These are phyloP conservation scores for Xanthostigma xanthostigma DNA, from an alignment of 2,888 invertebrate species.

Conservation along the genomic window DNA sequence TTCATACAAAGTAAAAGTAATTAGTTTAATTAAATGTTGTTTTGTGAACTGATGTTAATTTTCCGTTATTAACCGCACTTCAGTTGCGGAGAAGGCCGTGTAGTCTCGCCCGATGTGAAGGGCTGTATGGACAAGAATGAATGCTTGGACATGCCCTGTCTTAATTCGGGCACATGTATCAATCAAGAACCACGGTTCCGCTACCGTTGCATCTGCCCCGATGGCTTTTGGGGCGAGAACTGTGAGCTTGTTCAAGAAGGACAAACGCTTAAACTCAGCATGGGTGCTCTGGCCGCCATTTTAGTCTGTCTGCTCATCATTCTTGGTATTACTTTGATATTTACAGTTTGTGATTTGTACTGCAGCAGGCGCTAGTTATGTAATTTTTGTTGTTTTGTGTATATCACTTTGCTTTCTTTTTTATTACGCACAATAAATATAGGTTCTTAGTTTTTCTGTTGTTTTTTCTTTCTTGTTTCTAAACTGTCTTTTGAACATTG, in stretches of 20 bases:
- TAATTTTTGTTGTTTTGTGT: conserved; percentile 1
- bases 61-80: conserved; percentile 11
- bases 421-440: not conserved
- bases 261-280: conserved; percentile 87
- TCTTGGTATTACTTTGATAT: conserved; percentile 46
- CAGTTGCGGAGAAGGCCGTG: conserved; percentile 88
- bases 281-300: conserved; percentile 94
- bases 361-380: not conserved
- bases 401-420: conserved; percentile 6
- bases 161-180: conserved; percentile 83
- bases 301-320: conserved; percentile 93
- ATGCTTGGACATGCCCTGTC: conserved; percentile 84
- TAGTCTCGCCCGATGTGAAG: conserved; percentile 73
- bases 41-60: not conserved
- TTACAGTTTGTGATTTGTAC: conserved; percentile 1
- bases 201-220: conserved; percentile 79
- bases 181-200: conserved; percentile 80
- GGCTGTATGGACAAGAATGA: conserved; percentile 93
- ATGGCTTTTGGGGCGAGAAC: conserved; percentile 88
- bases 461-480: conserved; percentile 3
- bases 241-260: conserved; percentile 90
- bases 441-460: conserved; percentile 7
- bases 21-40: not conserved
- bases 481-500: not conserved
- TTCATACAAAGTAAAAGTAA: not conserved